Base-by-base conservation (phyloP, 2,113 vertebrate species). In the Macquaria ambigua region DNA sequence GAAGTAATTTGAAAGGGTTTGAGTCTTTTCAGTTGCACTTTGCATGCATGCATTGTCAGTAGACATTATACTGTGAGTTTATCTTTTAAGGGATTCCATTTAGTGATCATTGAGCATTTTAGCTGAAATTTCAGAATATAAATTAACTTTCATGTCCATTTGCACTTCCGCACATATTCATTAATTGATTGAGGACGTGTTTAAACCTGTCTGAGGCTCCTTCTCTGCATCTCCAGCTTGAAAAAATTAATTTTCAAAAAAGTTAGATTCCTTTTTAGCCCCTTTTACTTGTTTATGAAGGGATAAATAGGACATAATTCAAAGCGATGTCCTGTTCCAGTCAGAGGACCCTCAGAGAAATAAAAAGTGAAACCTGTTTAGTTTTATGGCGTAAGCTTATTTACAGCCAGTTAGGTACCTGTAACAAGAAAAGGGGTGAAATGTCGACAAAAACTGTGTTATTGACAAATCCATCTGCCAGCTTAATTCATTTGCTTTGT, bases 401-500 rank as follows among this genome's bases (percentile, higher is more conserved):
- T 83, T 84, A 83, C 37, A 79, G n/a, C 52, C 83, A 52, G 55
- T 77, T 79, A 81, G 72, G 46, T 37, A 74, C 50, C 69, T 72
- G n/a, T 72, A 78, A 77, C 31, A 72, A 58, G 62, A 25, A 74
- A 68, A 77, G 8, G 25, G 31, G 39, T 68, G 67, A 72, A 56
- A 66, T 77, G 76, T 52, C 50, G 61, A 76, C 39, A 53, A 64
- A 77, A 21, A 41, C 50, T 3, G 3, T 20, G 56, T 63, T 84
- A 78, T 85, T 84, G 81, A 88, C 68, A 79, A 63, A 81, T 81
- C 79, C 56, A 41, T 84, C 52, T 59, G 20, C 61, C 23, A 20
- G 18, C 21, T 63, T 77, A 67, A 87, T 88, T 76, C 1, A 80
- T 89, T 85, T 89, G 69, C 80, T 86, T 83, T 78, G 77, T 53